Percentiles rank a stretch among this genome's conserved stretches.
Conservation (phyloP, 1,140 invertebrate species). For the Drosophila sproati region DNA sequence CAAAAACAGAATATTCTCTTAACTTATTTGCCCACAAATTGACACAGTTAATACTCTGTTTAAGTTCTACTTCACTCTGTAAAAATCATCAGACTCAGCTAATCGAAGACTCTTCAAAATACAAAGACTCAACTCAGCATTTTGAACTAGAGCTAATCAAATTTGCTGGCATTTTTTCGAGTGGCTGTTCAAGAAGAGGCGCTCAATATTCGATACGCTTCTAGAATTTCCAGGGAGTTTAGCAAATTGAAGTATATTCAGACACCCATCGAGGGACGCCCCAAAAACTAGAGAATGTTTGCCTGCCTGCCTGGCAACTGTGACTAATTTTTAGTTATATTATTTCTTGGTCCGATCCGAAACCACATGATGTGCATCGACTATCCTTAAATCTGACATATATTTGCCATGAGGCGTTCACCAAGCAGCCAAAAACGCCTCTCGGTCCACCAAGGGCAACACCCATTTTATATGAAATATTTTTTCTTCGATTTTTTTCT, state of each 20-base stretch:
- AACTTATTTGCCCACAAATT: too few relatives aligned
- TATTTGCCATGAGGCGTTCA: constrained; percentile 21
- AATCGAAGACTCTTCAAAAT: constrained; percentile 1
- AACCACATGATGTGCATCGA: constrained; percentile 62
- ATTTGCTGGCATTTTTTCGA: constrained; percentile 24
- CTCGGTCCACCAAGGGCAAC: constrained; percentile 53
- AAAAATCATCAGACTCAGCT: background rate
- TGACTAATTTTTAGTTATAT: constrained; percentile 52
- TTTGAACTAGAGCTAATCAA: constrained; percentile 42
- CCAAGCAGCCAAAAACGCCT: constrained; percentile 39
- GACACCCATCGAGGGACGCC: constrained; percentile 43
- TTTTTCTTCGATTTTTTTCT: constrained; percentile 8
- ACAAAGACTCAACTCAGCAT: constrained; percentile 10
- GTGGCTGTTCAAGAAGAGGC: constrained; percentile 13
- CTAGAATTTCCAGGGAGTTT: constrained; percentile 22
- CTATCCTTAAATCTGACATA: constrained; percentile 15
- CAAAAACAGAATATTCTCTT: too few relatives aligned
- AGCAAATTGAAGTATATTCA: constrained; percentile 60
- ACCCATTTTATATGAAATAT: constrained; percentile 55
- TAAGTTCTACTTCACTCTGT: too few relatives aligned
- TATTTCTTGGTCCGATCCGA: constrained; percentile 1
- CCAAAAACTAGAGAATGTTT: background rate
- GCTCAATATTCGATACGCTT: constrained; percentile 57
- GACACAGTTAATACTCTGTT: too few relatives aligned
- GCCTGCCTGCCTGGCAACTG: background rate